Base-by-base conservation (phyloP, 2,113 vertebrate species). In the Sigmodon hispidus region DNA sequence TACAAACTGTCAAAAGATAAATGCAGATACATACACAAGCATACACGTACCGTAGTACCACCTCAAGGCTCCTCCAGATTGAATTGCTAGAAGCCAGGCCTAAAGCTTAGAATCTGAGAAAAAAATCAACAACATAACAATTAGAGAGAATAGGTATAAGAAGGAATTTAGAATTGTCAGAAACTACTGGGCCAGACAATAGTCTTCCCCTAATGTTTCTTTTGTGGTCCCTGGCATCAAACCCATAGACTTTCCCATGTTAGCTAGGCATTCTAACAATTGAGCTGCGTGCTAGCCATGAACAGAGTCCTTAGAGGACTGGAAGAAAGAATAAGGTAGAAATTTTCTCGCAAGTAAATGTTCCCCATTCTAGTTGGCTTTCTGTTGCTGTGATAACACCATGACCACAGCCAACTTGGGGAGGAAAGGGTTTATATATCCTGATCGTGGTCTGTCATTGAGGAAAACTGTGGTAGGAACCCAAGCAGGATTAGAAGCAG, bases 71-170 rank as follows among this genome's bases (percentile, higher is more conserved):
- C n/a, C n/a, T 57, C 79, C 26, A 70, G 63, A 76, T 57, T 31
- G 63, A 93, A 90, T n/a, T 73, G 21, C 77, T n/a, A 21, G 84
- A 93, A 95, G 55, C n/a, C 31, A 84, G 24, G 8, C 11, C 85
- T 24, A 93, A 91, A 61, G 7, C 0, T 94, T 43, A 48, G 45
- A 10, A 48, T 9, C 26, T 8, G 43, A 76, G 45, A 29, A 29
- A 48, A 36, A 52, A 52, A 80, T 2, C 29, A 67, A 17, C 43
- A 22, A 2, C 50, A 80, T 3, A 10, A 50, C 29, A 36, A 79
- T 13, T 11, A n/a, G 77, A 55, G 36, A 36, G 50, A 80, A 50
- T 31, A 29, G 45, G 31, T 55, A 4, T 80, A 80, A 2, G 22
- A 12, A 81, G 36, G 52, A 57, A n/a, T 5, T 11, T 22, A n/a